Base-by-base conservation (phyloP, 1,140 invertebrate genomes). In the Nasonia giraulti region DNA sequence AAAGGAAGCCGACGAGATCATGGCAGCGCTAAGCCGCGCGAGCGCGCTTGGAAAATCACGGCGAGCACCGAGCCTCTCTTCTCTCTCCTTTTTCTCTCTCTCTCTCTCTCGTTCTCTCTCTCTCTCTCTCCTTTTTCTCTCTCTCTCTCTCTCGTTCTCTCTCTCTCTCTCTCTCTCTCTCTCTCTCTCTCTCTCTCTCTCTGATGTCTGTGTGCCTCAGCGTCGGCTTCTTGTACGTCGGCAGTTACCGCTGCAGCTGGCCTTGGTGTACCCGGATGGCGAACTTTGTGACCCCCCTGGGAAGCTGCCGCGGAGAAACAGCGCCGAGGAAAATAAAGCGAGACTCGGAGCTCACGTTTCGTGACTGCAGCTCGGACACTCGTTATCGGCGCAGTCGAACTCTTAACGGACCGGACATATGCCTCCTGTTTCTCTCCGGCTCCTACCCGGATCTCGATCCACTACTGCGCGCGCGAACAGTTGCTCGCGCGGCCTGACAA, bases 221-320 rank as follows among this genome's bases (percentile, higher is more conserved):
- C 47, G 2, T 10, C 20, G 6, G 8, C 33, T 80, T 40, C 50
- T 40, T 76, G 55, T 75, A 73, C 55, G 73, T 82, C 85, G 78
- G 78, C 85, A 84, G 85, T 87, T 87, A 86, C 71, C 80, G 69
- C 80, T 85, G 84, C 86, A n/a, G 14, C 40, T 71, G 23, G 27
- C 87, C 80, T 86, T 74, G 85, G 75, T 74, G 73, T 82, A 84
- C 75, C 82, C 85, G 76, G 83, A 78, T 83, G 73, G 75, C 86
- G 85, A 87, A 88, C 86, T 88, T 88, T 88, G 88, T 83, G 88
- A 87, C 85, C 86, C 88, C 85, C 86, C 76, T 87, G 88, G 85
- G 89, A 88, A 86, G 81, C 50, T 55, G 37, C 20, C 8, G 74
- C 27, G 7, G 66, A 55, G 31, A 82, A 77, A 80, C 7, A 14